Conservation (phyloP, 2,797 vertebrate species). For the Synanceia verrucosa region DNA sequence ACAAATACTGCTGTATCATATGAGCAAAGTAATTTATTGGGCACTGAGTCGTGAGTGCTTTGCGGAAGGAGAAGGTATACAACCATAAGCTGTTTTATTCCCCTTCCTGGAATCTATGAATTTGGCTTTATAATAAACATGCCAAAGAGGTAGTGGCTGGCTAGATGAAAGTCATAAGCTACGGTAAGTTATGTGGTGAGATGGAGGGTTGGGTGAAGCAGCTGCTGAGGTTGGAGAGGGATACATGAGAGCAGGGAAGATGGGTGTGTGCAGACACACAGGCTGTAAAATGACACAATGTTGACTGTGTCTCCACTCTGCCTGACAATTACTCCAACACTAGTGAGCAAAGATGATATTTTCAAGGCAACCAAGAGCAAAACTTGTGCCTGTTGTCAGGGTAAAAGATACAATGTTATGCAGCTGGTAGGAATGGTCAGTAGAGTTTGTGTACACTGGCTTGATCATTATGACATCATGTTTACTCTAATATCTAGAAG, state of each 20-base stretch:
- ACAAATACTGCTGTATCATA: constrained; percentile 70
- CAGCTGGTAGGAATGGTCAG: not conserved
- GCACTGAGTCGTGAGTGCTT: constrained; percentile 12
- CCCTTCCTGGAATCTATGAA: constrained; percentile 44
- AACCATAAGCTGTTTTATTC: constrained; percentile 28
- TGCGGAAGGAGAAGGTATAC: constrained; percentile 33
- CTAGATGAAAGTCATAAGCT: not conserved
- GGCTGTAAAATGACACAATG: constrained; percentile 50
- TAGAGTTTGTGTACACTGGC: not conserved
- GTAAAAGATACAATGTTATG: not conserved
- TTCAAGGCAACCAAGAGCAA: not conserved
- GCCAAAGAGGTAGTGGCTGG: constrained; percentile 22
- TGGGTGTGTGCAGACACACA: not conserved
- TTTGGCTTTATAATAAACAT: constrained; percentile 23
- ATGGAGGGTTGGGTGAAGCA: not conserved
- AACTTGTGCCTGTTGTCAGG: not conserved
- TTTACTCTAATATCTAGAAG: not conserved
- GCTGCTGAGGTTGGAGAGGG: not conserved
- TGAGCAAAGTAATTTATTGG: constrained; percentile 65
- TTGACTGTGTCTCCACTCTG: constrained; percentile 29
- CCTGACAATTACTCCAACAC: constrained; percentile 1
- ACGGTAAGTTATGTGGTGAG: not conserved
- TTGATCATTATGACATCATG: not conserved
- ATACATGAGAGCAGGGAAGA: constrained; percentile 24
- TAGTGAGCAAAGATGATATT: constrained; percentile 8